These are phyloP conservation scores for Drosophila tristis DNA, from an alignment of 1,140 invertebrate genomes.

Conservation along the genomic window DNA sequence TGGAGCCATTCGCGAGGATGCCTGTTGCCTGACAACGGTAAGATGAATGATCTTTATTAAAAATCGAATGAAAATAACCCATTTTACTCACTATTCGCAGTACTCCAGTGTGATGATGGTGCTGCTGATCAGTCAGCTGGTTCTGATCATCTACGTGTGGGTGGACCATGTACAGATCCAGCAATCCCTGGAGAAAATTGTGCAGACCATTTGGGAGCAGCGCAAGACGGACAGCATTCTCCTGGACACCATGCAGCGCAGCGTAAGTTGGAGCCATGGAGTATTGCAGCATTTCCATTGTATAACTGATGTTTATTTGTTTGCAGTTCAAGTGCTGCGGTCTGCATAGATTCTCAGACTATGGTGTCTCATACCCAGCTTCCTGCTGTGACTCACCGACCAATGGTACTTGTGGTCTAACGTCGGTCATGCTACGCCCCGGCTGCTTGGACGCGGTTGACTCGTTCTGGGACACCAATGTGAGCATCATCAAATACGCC, in stretches of 20 bases:
- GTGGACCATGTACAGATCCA: constrained; percentile 85
- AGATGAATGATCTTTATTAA: constrained; percentile 54
- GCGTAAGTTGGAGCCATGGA: constrained; percentile 39
- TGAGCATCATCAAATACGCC: constrained; percentile 87
- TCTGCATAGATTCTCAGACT: constrained; percentile 84
- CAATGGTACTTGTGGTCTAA: constrained; percentile 70
- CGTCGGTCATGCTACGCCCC: constrained; percentile 66
- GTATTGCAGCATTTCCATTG: neutral
- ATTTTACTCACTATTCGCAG: constrained; percentile 82
- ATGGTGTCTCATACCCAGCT: constrained; percentile 61
- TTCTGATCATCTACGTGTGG: constrained; percentile 86
- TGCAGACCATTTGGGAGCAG: constrained; percentile 80
- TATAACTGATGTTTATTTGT: constrained; percentile 10
- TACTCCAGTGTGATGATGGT: constrained; percentile 88
- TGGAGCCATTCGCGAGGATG: constrained; percentile 91
- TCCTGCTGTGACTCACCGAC: constrained; percentile 83
- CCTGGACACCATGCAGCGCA: constrained; percentile 67
- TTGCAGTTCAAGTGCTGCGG: constrained; percentile 88
- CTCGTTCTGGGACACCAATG: constrained; percentile 84
- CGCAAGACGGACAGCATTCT: constrained; percentile 33
- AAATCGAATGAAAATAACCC: neutral
- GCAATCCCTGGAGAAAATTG: constrained; percentile 81
- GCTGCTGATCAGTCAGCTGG: constrained; percentile 87
- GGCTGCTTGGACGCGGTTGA: constrained; percentile 85
- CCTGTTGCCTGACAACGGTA: constrained; percentile 92